Evolutionary conservation across 2,113 vertebrate genomes (phyloP), one percentile per base, ranked within the genome.

Genomic region (Enhydra lutris): DNA sequence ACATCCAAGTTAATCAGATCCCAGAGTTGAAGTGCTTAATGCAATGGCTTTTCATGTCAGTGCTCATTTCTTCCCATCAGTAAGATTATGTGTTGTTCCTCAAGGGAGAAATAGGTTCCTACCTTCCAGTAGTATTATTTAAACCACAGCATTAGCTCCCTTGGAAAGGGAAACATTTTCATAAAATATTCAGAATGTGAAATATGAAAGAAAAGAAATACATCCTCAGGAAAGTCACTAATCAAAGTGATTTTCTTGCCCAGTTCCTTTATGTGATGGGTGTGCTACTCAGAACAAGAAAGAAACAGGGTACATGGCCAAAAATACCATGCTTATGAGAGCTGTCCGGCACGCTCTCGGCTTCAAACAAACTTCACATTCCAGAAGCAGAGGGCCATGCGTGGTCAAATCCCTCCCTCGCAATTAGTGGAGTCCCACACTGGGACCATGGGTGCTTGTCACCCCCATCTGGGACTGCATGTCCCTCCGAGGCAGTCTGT

Each of bases 111-210:
- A 52, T n/a, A 74, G 61, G 67, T 79, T 82, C 31, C 86, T 39
- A 24, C 52, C 85, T 89, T 39, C 78, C 8, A n/a, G 50, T 34
- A 52, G 31, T 67, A 80, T 86, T 90, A 89, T 92, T 96, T 95
- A 87, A 97, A 90, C 92, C 92, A 91, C 57, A 73, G 65, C 36
- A 83, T 94, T 97, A 83, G 71, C 50, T 97, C 76, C 69, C 83
- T 79, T 52, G 36, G 80, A 79, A 73, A 71, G 78, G 67, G 69
- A 96, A 92, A 74, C 24, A 67, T 89, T 84, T 78, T 92, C 92
- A 84, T 97, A 94, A 98, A 97, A 91, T 90, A 96, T 97, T 97
- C 94, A 97, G 80, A 34, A 96, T 29, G n/a, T 81, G 91, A 89
- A 93, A 89, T 97, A 93, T n/a, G 82, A 95, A 96, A 94, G 91